Percentiles rank a stretch among this genome's conserved stretches.
These are phyloP conservation scores for Odontocerum albicorne DNA, from an alignment of 2,888 invertebrate genomes.

Conservation along the genomic window DNA sequence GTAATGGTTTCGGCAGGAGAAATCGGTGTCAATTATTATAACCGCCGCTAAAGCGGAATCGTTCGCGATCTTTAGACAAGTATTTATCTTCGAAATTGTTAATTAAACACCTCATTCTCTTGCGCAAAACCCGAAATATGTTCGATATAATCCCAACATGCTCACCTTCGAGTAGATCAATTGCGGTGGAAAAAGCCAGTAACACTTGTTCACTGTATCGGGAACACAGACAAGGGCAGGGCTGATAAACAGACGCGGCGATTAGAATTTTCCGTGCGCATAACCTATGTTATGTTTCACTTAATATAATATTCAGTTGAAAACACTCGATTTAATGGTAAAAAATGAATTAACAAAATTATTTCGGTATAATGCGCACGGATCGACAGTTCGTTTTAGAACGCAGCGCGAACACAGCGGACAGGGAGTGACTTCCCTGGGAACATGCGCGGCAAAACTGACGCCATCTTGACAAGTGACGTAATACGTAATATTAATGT, in stretches of 20 bases:
- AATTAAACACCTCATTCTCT: background rate
- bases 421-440: constrained; percentile 8
- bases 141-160: background rate
- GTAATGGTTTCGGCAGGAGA: constrained; percentile 6
- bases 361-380: constrained; percentile 11
- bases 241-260: constrained; percentile 17
- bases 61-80: no score
- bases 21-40: constrained; percentile 18
- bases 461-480: constrained; percentile 41
- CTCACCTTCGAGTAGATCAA: constrained; percentile 29
- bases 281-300: constrained; percentile 11
- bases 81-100: no score
- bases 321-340: background rate
- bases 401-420: constrained; percentile 19
- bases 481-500: constrained; percentile 50
- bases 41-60: no score
- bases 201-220: constrained; percentile 27
- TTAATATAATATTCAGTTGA: background rate
- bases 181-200: constrained; percentile 10
- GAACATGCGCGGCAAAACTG: constrained; percentile 26
- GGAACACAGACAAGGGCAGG: constrained; percentile 20
- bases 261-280: constrained; percentile 21
- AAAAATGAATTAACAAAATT: no score
- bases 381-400: constrained; percentile 12
- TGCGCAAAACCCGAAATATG: background rate